A percentile compares a stretch with the other conserved stretches of the same genome.
Conservation (phyloP, 2,113 vertebrate genomes). For the Sus scrofa region DNA sequence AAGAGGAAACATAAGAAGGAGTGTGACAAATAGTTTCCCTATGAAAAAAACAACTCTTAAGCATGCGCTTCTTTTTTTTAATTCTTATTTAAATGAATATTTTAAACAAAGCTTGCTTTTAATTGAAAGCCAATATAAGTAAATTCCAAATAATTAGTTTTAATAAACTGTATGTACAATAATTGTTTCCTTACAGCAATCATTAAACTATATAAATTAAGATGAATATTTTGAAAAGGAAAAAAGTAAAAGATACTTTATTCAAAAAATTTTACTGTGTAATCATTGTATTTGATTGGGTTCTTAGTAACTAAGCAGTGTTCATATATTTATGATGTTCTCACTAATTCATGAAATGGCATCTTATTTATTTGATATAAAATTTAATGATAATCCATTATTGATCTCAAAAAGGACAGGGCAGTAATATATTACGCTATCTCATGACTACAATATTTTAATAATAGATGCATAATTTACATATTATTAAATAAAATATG, state of each 20-base stretch:
- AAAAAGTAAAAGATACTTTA: not conserved
- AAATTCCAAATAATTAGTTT: not conserved
- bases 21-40: not conserved
- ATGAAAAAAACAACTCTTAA: not conserved
- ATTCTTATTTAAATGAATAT: not conserved
- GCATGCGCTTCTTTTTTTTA: not conserved
- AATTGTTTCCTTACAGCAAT: not conserved
- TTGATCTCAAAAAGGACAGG: not conserved
- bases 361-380: conserved; percentile 23
- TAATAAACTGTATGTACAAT: not conserved
- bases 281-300: not conserved
- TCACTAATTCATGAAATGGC: not conserved
- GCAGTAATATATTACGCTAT: not conserved
- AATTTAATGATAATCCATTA: conserved; percentile 4
- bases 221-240: not conserved
- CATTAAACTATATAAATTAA: not conserved
- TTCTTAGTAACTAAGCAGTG: not conserved
- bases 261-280: not conserved
- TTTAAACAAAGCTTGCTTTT: conserved; percentile 14
- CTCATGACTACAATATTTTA: not conserved
- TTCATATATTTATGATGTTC: not conserved
- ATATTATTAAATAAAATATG: conserved; percentile 21
- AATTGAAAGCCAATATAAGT: not conserved
- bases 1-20: not conserved
- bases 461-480: not conserved